These are phyloP conservation scores for Galendromus occidentalis DNA, from an alignment of 1,140 invertebrate genomes.

Conservation along the genomic window DNA sequence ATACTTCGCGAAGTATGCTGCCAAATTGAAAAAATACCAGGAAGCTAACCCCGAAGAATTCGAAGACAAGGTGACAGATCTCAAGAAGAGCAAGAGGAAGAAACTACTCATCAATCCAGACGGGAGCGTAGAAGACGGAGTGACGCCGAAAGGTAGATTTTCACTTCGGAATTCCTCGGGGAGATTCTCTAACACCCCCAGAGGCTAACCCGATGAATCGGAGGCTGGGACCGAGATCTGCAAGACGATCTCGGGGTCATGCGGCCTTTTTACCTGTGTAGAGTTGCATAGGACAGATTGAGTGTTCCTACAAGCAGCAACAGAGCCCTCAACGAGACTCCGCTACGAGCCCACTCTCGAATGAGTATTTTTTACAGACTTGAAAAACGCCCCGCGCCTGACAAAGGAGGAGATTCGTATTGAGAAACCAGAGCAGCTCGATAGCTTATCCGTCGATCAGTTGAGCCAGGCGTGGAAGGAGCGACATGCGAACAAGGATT, in stretches of 20 bases:
- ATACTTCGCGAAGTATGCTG: not conserved
- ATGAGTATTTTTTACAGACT: no score
- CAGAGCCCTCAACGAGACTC: no score
- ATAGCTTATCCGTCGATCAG: not conserved
- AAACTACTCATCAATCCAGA: not conserved
- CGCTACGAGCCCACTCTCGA: no score
- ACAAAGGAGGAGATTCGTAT: not conserved
- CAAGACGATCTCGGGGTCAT: no score
- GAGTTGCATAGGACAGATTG: no score
- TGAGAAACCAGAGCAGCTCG: not conserved
- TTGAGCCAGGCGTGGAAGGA: not conserved
- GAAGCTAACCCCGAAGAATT: not conserved
- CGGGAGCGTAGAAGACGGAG: not conserved
- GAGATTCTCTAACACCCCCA: no score
- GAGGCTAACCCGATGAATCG: no score
- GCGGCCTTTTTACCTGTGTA: no score
- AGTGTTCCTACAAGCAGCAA: no score
- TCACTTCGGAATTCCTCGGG: no score
- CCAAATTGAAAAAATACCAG: not conserved
- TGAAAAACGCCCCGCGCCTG: not conserved
- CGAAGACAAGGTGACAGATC: not conserved
- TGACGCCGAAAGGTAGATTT: not conserved
- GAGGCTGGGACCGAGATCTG: no score
- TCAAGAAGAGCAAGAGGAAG: not conserved
- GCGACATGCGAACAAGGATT: slow-evolving; percentile 1